Evolutionary conservation across 2,888 invertebrate genomes (phyloP).

Genomic region (Andrena haemorrhoa): DNA sequence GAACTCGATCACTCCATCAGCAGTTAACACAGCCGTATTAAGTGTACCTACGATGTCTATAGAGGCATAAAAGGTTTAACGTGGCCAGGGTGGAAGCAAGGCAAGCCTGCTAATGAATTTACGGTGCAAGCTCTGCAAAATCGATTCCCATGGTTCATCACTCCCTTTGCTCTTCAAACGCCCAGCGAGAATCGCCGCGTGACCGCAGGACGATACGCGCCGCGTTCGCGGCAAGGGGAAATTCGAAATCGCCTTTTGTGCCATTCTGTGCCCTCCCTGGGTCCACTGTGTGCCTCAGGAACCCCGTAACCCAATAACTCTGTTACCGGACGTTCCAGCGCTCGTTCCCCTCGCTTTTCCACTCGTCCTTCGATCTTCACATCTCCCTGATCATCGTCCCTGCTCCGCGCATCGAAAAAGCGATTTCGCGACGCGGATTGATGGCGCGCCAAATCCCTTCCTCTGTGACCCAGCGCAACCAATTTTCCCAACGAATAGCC

Average conservation of each 20-base stretch:
- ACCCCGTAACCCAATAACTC: conserved; percentile 47
- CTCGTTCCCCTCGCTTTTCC: not conserved
- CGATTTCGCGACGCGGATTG: not conserved
- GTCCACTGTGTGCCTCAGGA: not conserved
- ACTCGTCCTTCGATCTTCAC: conserved; percentile 10
- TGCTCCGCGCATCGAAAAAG: not conserved
- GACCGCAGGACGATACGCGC: conserved; percentile 30
- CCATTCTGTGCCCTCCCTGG: conserved; percentile 12
- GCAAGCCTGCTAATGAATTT: not conserved
- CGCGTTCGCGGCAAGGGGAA: conserved; percentile 28
- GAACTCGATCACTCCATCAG: too few relatives aligned
- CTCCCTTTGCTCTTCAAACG: not conserved
- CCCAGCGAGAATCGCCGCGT: conserved; percentile 5
- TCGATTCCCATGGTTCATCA: not conserved
- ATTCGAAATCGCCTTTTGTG: conserved; percentile 36
- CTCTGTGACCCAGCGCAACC: not conserved
- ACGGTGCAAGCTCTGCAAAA: not conserved
- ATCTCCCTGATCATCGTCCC: not conserved
- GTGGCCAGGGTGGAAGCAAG: too few relatives aligned
- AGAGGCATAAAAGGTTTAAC: too few relatives aligned
- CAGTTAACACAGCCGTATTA: too few relatives aligned
- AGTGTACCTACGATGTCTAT: too few relatives aligned
- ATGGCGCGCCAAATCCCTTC: not conserved
- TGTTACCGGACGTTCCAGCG: not conserved
- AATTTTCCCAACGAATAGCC: not conserved